Conservation (phyloP, 2,888 invertebrate species). For the Diarsia dahlii region DNA sequence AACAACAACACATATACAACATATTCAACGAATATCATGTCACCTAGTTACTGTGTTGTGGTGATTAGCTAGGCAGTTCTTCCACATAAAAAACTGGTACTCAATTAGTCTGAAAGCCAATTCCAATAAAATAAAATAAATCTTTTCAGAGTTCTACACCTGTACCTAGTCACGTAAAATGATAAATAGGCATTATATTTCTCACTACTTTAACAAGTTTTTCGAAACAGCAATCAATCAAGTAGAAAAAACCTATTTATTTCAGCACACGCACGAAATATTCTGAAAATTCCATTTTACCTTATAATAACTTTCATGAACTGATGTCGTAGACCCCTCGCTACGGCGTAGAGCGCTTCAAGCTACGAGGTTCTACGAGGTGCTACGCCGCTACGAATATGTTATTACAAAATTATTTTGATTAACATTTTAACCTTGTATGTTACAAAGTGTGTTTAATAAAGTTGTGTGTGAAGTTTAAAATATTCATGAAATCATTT, state of each 20-base stretch:
- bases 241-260: slow-evolving; percentile 17
- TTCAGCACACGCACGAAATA: slow-evolving; percentile 18
- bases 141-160: background rate
- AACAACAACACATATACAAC: too few species aligned
- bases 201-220: background rate
- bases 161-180: background rate
- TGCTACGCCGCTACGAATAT: slow-evolving; percentile 37
- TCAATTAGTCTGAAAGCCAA: background rate
- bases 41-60: background rate
- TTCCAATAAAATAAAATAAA: background rate
- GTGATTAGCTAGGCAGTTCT: background rate
- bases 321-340: slow-evolving; percentile 30
- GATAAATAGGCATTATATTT: background rate
- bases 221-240: slow-evolving; percentile 11
- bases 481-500: background rate
- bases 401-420: slow-evolving; percentile 20
- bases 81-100: background rate
- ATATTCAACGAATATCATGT: background rate
- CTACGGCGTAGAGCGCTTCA: slow-evolving; percentile 22
- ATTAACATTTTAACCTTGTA: slow-evolving; percentile 16
- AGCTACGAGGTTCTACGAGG: slow-evolving; percentile 22
- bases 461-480: background rate
- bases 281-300: slow-evolving; percentile 20
- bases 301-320: slow-evolving; percentile 11
- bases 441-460: slow-evolving; percentile 5